These are phyloP conservation scores for Crenichthys baileyi DNA, from an alignment of 2,797 vertebrate species.

Conservation along the genomic window DNA sequence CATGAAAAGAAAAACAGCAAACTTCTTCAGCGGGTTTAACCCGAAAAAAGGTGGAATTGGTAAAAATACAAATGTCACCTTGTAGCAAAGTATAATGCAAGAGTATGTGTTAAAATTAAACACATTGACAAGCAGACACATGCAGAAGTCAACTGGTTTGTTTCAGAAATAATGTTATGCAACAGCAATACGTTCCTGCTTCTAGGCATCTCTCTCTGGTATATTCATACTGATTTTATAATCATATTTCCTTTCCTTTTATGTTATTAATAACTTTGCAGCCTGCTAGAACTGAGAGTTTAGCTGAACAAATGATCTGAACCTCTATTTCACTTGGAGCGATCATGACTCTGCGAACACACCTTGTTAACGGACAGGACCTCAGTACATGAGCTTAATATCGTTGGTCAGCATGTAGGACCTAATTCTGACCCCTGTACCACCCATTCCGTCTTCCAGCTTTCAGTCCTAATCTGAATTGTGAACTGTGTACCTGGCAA, in stretches of 20 bases:
- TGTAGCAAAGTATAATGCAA: neutral
- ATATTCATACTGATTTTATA: neutral
- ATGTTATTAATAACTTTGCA: constrained; percentile 21
- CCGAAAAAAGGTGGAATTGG: constrained; percentile 7
- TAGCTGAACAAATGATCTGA: constrained; percentile 21
- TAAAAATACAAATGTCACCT: constrained; percentile 20
- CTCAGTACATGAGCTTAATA: constrained; percentile 1
- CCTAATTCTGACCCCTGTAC: neutral
- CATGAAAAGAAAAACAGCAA: constrained; percentile 62
- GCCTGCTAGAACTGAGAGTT: constrained; percentile 28
- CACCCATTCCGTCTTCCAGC: neutral
- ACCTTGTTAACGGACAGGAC: neutral
- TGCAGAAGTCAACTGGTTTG: constrained; percentile 8
- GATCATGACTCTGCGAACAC: constrained; percentile 28
- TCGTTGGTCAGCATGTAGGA: neutral
- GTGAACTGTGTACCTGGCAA: constrained; percentile 24
- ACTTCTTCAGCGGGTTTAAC: constrained; percentile 38
- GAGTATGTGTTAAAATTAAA: constrained; percentile 16
- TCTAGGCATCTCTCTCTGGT: constrained; percentile 37
- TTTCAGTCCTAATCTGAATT: constrained; percentile 11
- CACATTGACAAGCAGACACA: constrained; percentile 27
- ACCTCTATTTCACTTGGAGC: constrained; percentile 38
- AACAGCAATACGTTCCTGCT: constrained; percentile 18
- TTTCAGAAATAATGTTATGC: constrained; percentile 18
- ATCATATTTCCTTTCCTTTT: constrained; percentile 22